Percentiles rank a stretch among this genome's conserved stretches.
These are phyloP conservation scores for Calliopsis andreniformis DNA, from an alignment of 1,140 invertebrate species.

Conservation along the genomic window DNA sequence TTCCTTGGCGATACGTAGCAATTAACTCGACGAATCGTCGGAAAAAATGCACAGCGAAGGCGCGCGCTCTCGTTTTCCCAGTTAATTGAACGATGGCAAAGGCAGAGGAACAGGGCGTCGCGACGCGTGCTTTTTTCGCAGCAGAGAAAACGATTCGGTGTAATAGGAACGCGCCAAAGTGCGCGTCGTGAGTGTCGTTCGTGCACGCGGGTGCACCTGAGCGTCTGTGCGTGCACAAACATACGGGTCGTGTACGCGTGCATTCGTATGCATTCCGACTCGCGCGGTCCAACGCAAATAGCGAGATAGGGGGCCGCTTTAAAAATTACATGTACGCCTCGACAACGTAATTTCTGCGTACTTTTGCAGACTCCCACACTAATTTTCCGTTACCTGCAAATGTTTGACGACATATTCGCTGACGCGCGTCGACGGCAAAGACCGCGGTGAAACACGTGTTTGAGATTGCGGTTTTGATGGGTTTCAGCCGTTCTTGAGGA, in stretches of 20 bases:
- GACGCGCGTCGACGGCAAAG: not conserved
- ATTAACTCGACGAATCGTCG: constrained; percentile 22
- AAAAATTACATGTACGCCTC: constrained; percentile 10
- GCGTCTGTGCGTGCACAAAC: too few relatives aligned
- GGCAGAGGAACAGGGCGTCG: not conserved
- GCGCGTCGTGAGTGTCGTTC: not conserved
- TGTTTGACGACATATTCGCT: constrained; percentile 20
- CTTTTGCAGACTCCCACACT: not conserved
- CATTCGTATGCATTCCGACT: constrained; percentile 11
- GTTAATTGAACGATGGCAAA: constrained; percentile 47
- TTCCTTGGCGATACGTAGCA: not conserved
- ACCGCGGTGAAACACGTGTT: not conserved
- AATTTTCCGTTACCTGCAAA: constrained; percentile 14
- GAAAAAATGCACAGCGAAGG: not conserved
- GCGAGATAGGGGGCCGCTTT: too few relatives aligned
- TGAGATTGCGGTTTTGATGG: not conserved
- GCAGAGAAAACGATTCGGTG: not conserved
- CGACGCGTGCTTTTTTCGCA: not conserved
- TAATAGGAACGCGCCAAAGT: constrained; percentile 1
- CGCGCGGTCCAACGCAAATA: not conserved
- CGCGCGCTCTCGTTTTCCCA: constrained; percentile 22
- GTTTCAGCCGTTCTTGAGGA: not conserved
- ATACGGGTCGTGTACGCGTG: not conserved
- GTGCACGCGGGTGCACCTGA: too few relatives aligned
- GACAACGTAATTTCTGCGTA: constrained; percentile 13